Evolutionary conservation across 1,140 invertebrate genomes (phyloP), one percentile per base, ranked within the genome.

Genomic region (Cydia pomonella): DNA sequence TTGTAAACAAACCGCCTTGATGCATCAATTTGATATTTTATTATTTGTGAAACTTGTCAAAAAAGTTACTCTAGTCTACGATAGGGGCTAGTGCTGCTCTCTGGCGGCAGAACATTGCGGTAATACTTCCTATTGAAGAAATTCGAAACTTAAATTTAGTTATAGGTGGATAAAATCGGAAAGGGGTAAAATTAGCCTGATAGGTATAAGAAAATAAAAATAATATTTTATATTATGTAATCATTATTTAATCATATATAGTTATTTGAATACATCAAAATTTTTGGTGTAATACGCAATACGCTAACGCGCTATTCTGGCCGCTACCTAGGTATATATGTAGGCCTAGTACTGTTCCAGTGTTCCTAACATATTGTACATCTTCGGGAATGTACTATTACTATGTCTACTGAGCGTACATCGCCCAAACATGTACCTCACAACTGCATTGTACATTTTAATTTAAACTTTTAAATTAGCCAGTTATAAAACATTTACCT

Each of bases 271-370:
- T 91, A 90, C 88, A 91, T 89, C 85, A 89, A 88, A 79, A 81
- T 90, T 91, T 91, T 91, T 91, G 89, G 89, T 91, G 87, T 89
- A 89, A 88, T 85, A 88, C 81, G 84, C 85, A 87, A 89, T 83
- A 83, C 87, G 87, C 87, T 84, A 84, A 84, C 75, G 78, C 84
- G 81, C 44, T 76, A 79, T 75, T 79, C 80, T 82, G 86, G 82
- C 87, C 83, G 75, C 75, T 77, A 80, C 77, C 79, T 79, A 79
- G 77, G 50, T 77, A 76, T 59, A 74, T 71, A 78, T 77, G 80
- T 87, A 87, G 89, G 87, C 87, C 89, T 72, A 50, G 38, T 41
- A 81, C 77, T 73, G 76, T 74, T 75, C 50, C 7, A 75, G 47
- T 81, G 76, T 82, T 84, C 79, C 77, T 80, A 77, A 63, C 77